phyloP scores from a whole-genome alignment of 1,140 invertebrate species.

The Drosophila dunni region DNA sequence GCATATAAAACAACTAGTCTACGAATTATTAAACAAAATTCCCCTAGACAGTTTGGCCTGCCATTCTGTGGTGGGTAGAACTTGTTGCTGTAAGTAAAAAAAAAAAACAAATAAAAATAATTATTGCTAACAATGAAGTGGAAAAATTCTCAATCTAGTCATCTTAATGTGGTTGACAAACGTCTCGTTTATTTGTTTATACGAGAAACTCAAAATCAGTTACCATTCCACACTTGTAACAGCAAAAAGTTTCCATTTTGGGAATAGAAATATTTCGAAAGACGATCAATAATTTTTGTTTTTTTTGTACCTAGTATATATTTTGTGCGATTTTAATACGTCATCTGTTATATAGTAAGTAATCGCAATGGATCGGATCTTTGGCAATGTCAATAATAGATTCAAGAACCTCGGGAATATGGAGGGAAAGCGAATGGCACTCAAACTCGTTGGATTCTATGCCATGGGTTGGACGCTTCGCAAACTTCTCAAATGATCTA shows the following conservation, averaged over 20 bases:
- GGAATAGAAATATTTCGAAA: conserved; percentile 4
- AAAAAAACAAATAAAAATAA: background rate
- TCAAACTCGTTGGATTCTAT: conserved; percentile 70
- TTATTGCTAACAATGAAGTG: background rate
- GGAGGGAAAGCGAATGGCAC: conserved; percentile 60
- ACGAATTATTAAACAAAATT: conserved; percentile 54
- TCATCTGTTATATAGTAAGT: background rate
- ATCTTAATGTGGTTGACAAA: background rate
- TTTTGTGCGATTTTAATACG: background rate
- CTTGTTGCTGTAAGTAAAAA: conserved; percentile 56
- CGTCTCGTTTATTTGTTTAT: background rate
- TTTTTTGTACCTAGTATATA: conserved; percentile 7
- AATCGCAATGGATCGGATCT: conserved; percentile 49
- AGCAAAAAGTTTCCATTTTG: conserved; percentile 2
- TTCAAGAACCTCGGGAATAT: conserved; percentile 51
- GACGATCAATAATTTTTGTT: background rate
- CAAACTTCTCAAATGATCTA: conserved; percentile 60
- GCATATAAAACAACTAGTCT: conserved; percentile 49
- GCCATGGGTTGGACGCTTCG: conserved; percentile 69
- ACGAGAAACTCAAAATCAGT: background rate
- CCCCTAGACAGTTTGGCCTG: conserved; percentile 78
- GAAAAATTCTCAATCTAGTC: conserved; percentile 8
- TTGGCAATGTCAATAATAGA: conserved; percentile 55
- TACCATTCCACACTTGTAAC: conserved; percentile 10
- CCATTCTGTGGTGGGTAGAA: conserved; percentile 77